Evolutionary conservation across 2,113 vertebrate genomes (phyloP).

Genomic region (Pluvianellus socialis): DNA sequence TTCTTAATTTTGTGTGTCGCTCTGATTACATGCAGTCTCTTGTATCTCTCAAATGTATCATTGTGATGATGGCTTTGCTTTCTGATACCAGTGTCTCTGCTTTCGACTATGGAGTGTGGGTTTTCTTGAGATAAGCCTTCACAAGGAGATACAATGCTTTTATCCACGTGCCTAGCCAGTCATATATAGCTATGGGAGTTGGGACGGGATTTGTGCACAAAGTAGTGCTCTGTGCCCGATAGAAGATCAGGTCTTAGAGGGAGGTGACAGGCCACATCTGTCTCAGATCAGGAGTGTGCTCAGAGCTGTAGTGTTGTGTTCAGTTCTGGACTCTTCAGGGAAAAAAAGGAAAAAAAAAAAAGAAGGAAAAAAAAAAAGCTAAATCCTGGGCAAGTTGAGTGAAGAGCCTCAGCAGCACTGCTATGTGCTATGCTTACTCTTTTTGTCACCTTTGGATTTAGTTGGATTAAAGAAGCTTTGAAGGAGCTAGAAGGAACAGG

Average conservation of each 20-base stretch:
- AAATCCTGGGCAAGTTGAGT: neutral
- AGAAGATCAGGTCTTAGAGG: neutral
- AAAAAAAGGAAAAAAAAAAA: neutral
- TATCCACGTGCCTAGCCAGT: neutral
- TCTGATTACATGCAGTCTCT: neutral
- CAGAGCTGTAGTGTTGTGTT: neutral
- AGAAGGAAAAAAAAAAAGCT: no score
- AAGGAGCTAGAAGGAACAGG: neutral
- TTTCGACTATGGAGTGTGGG: neutral
- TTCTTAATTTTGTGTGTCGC: neutral
- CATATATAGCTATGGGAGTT: neutral
- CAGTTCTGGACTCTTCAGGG: neutral
- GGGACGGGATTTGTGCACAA: neutral
- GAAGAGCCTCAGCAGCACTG: neutral
- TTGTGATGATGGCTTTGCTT: neutral
- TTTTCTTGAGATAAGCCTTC: neutral
- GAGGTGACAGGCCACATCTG: neutral
- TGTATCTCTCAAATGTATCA: neutral
- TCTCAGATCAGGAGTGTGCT: neutral
- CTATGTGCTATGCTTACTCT: neutral
- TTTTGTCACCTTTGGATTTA: neutral
- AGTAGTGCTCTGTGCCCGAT: neutral
- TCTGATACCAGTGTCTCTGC: neutral
- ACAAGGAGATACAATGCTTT: fast-evolving
- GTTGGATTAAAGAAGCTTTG: neutral